Base-by-base conservation (phyloP, 2,797 vertebrate genomes). In the Menidia menidia region DNA sequence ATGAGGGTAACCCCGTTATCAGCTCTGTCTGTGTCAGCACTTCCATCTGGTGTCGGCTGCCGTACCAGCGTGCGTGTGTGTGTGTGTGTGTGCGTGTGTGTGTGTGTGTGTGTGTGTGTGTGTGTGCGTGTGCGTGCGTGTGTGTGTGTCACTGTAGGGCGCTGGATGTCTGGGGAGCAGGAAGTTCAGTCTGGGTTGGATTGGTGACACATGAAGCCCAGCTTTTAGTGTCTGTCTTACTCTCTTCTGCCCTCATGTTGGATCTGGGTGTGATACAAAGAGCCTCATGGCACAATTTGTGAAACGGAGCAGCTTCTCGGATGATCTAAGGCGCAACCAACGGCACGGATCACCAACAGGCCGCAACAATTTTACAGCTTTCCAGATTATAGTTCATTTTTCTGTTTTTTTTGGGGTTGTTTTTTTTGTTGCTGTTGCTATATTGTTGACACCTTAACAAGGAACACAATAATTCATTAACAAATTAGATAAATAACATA, bases 141-240 rank as follows among this genome's bases (percentile, higher is more conserved):
- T 51, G 55, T 68, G 74, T 75, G 64, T 66, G 54, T 80, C 81
- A 87, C 87, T 73, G 68, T 43, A 87, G 90, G 89, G 84, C 73
- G 7, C 77, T 78, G 77, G 82, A 81, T 91, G 86, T 91, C 83
- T 73, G 89, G 91, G 92, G 89, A 92, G 87, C 88, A 87, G 92
- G 94, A 92, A 94, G 93, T 89, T 87, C 80, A 92, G 77, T 92
- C 92, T 91, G 85, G 93, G 93, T 96, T 92, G 92, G 92, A 88
- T 87, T 93, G 92, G 95, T 95, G 94, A 95, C 94, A 96, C 65
- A 81, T 73, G 72, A 65, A 85, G 68, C 48, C 60, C 81, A 87
- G 83, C 66, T 65, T 83, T 53, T 66, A 73, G 63, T 81, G 69
- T 78, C 67, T 77, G 32, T 77, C 56, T 73, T n/a, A 0, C 60